These are phyloP conservation scores for Chalcosyrphus nemorum DNA, from an alignment of 2,888 invertebrate genomes.

Conservation along the genomic window DNA sequence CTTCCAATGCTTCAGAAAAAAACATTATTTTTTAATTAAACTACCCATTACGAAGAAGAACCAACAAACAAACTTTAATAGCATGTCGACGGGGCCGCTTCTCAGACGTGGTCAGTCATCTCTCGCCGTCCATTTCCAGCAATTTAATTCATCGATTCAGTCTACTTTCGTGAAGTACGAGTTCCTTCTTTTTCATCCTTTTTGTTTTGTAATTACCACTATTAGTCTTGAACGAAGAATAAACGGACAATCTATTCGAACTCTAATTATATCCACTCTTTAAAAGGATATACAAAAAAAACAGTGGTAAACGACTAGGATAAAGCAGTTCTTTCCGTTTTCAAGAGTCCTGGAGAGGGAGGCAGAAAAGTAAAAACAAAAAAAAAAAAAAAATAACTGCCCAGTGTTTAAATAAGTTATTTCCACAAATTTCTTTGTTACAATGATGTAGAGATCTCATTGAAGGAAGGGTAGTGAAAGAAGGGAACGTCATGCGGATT, in stretches of 20 bases:
- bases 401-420: constrained; percentile 1
- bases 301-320: neutral
- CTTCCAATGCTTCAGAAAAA: constrained; percentile 37
- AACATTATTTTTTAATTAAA: constrained; percentile 68
- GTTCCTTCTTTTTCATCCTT: constrained; percentile 15
- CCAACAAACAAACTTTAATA: constrained; percentile 53
- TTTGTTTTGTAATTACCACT: constrained; percentile 56
- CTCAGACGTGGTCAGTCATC: constrained; percentile 25
- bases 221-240: constrained; percentile 35
- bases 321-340: neutral
- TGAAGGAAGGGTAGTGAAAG: no score
- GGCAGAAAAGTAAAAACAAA: neutral
- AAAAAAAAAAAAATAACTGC: neutral
- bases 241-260: constrained; percentile 58
- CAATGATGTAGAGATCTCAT: neutral
- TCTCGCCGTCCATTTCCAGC: constrained; percentile 17
- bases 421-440: constrained; percentile 14
- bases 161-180: constrained; percentile 5
- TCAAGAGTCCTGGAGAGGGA: neutral
- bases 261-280: constrained; percentile 54
- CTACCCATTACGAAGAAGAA: constrained; percentile 47
- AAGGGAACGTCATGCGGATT: no score
- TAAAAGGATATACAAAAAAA: neutral
- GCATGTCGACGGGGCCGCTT: constrained; percentile 37
- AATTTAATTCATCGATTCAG: constrained; percentile 54